Conservation (phyloP, 2,888 invertebrate species). For the Elmis aenea region DNA sequence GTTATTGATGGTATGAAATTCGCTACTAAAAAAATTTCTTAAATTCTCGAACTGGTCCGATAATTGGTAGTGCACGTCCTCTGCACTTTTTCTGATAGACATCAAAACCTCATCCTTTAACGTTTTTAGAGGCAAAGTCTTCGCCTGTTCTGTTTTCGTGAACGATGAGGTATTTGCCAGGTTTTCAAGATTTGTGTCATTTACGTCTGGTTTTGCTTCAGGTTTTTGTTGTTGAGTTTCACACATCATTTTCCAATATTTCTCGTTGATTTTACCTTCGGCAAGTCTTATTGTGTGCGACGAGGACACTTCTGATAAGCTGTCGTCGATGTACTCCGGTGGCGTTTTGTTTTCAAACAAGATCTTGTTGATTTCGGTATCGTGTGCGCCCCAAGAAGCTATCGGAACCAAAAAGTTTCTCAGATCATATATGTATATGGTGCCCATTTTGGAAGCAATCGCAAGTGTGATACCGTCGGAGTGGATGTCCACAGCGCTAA, state of each 20-base stretch:
- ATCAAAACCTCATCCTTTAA: slow-evolving; percentile 11
- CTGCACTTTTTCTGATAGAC: slow-evolving; percentile 23
- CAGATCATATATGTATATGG: slow-evolving; percentile 36
- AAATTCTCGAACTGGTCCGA: slow-evolving; percentile 34
- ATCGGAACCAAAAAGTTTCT: slow-evolving; percentile 33
- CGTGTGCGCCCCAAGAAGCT: slow-evolving; percentile 25
- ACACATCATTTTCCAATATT: too few relatives aligned
- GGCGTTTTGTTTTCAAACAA: slow-evolving; percentile 5
- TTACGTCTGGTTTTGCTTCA: too few relatives aligned
- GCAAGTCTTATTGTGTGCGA: too few relatives aligned
- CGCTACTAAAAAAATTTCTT: slow-evolving; percentile 34
- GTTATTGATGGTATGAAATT: slow-evolving; percentile 34
- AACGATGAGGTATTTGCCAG: too few relatives aligned
- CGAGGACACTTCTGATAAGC: too few relatives aligned
- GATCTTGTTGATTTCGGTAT: slow-evolving; percentile 9
- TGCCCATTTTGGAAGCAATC: slow-evolving; percentile 35
- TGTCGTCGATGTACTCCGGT: neutral
- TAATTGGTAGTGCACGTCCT: slow-evolving; percentile 32
- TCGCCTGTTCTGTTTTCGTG: too few relatives aligned
- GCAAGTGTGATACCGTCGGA: slow-evolving; percentile 32
- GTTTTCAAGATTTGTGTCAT: too few relatives aligned
- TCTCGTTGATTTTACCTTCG: too few relatives aligned
- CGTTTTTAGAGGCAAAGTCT: slow-evolving; percentile 6
- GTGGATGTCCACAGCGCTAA: slow-evolving; percentile 34
- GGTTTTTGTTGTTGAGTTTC: too few relatives aligned